Evolutionary conservation across 2,888 invertebrate species (phyloP), one percentile per base, ranked within the genome.

Genomic region (Pasiphila rectangulata): DNA sequence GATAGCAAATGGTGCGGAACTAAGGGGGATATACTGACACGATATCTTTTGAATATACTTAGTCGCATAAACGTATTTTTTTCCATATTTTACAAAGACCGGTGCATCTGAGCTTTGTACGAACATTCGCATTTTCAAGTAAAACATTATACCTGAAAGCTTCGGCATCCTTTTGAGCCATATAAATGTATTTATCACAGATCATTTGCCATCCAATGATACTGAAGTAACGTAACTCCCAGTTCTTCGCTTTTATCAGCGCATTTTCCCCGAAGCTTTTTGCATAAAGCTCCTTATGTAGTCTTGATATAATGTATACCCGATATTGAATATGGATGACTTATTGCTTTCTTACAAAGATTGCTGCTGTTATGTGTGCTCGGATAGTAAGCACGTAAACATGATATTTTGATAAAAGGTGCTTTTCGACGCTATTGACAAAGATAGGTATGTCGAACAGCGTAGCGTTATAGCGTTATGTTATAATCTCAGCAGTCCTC

Each of bases 1-100:
- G 84, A 66, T 64, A 63, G 73, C 78, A 81, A 87, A 87, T 84
- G 83, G 83, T 51, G 67, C 69, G 80, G 77, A 83, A 84, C 74
- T 80, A 83, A 85, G 65, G 63, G 65, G 80, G 75, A 81, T 83
- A 80, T 75, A 83, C 76, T 65, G 73, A 70, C 73, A 68, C 73
- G 74, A 73, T 69, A 73, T 72, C 56, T 57, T 57, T 66, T 62
- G 73, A 82, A 81, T 81, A 78, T 77, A 74, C 75, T 75, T 54
- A 40, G 38, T 45, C 48, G 72, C 69, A 75, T 74, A 62, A 67
- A 71, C 60, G 64, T 67, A 66, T 64, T 40, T 43, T 43, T 37
- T 25, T 41, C 19, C 37, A 17, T 37, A 44, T 49, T 30, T 49
- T 40, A 36, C 27, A 42, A 42, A n/a, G n/a, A n/a, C n/a, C n/a